These are phyloP conservation scores for Bradysia coprophila DNA, from an alignment of 1,140 invertebrate genomes.

Conservation along the genomic window DNA sequence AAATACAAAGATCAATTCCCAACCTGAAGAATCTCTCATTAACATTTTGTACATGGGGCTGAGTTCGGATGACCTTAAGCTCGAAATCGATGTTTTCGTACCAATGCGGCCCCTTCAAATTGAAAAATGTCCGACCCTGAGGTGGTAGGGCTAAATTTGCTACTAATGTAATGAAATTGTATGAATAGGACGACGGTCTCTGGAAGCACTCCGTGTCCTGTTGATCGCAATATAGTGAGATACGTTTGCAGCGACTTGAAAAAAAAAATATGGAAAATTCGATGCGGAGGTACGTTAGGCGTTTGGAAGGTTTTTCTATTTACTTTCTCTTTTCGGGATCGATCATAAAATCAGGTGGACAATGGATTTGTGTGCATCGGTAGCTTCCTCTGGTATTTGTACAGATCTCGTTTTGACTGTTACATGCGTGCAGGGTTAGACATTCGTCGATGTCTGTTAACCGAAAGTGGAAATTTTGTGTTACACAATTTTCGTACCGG, in stretches of 20 bases:
- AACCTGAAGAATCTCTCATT: constrained; percentile 47
- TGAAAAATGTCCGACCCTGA: constrained; percentile 49
- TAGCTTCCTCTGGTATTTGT: constrained; percentile 78
- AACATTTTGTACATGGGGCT: constrained; percentile 34
- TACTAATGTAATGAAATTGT: constrained; percentile 80
- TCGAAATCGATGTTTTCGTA: constrained; percentile 49
- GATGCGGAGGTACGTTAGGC: too few species aligned
- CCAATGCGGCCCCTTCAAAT: constrained; percentile 61
- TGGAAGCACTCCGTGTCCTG: constrained; percentile 50
- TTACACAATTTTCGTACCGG: too few species aligned
- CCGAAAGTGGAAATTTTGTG: too few species aligned
- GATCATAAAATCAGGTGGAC: constrained; percentile 61
- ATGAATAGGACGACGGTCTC: constrained; percentile 66
- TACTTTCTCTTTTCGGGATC: constrained; percentile 59
- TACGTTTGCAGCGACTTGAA: constrained; percentile 49
- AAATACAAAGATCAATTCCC: constrained; percentile 7
- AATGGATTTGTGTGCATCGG: constrained; percentile 70
- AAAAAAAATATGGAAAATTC: neutral
- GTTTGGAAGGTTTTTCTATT: constrained; percentile 21
- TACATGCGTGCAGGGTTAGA: constrained; percentile 35
- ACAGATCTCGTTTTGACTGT: constrained; percentile 55
- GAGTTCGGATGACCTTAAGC: constrained; percentile 44
- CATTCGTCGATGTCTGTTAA: constrained; percentile 78
- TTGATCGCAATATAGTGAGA: constrained; percentile 41
- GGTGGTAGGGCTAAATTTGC: constrained; percentile 59